These are phyloP conservation scores for Timandra comae DNA, from an alignment of 2,888 invertebrate genomes.

Conservation along the genomic window DNA sequence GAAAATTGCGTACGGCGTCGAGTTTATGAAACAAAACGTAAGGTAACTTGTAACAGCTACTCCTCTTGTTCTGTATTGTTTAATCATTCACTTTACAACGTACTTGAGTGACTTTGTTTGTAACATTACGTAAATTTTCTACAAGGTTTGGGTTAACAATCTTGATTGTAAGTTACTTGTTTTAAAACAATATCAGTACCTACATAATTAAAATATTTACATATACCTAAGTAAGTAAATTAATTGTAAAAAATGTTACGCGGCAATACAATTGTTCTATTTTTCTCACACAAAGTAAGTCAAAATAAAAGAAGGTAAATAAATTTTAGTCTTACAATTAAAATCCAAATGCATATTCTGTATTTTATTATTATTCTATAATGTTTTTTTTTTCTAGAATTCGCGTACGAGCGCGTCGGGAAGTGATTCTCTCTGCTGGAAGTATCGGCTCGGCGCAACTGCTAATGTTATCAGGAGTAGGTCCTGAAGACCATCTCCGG, in stretches of 20 bases:
- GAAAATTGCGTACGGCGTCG: constrained; percentile 80
- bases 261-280: no score
- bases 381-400: no score
- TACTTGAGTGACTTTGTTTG: constrained; percentile 6
- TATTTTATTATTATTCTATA: constrained; percentile 11
- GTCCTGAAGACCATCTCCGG: constrained; percentile 79
- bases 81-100: constrained; percentile 1
- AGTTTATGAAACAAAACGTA: constrained; percentile 79
- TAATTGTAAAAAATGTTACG: no score
- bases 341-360: no score
- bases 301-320: no score
- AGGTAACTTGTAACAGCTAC: constrained; percentile 36
- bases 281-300: no score
- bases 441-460: constrained; percentile 90
- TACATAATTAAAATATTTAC: no score
- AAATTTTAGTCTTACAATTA: no score
- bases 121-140: constrained; percentile 9
- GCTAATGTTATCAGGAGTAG: constrained; percentile 90
- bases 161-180: constrained; percentile 6
- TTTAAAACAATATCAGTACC: no score
- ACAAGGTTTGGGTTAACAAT: constrained; percentile 7
- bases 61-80: neutral
- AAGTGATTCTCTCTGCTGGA: constrained; percentile 88
- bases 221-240: no score
- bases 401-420: constrained; percentile 78